Evolutionary conservation across 2,113 vertebrate species (phyloP), one percentile per base, ranked within the genome.

Genomic region (Perca fluviatilis): DNA sequence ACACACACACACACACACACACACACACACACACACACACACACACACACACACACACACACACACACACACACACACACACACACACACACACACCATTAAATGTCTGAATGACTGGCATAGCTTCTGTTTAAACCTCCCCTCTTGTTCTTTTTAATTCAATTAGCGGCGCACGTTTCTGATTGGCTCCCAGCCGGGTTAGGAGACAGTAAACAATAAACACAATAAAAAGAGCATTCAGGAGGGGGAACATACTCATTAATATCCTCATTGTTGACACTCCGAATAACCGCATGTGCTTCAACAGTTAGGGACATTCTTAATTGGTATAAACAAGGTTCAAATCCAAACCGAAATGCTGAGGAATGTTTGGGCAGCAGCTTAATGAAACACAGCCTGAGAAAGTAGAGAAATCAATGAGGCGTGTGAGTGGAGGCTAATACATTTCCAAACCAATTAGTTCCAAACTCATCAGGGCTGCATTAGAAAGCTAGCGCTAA

Each of bases 341-440:
- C 18, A 75, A 80, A 72, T 69, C 30, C 5, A 33, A 33, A 33
- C 5, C 5, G 6, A 58, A 74, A 71, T 8, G 15, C 54, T 78
- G 47, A 57, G 63, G 21, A 77, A 60, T n/a, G 57, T 74, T 61
- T 60, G 53, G 6, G 49, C 33, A 67, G 50, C 30, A 36, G 71
- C 65, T 78, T 80, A 67, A 89, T 78, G 60, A 73, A 65, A 78
- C 81, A 73, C 36, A 60, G 61, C 56, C 51, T 72, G 18, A 19
- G 6, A 25, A 64, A 54, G 53, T 27, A 62, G 11, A 74, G 70
- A 57, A 86, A 63, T 54, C 50, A 78, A 43, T 63, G 54, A 84
- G 43, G 54, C 30, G 5, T 2, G 5, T n/a, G 49, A 79, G 62
- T 68, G 46, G 62, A 64, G 2, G 62, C 30, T 67, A 80, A 80